Base-by-base conservation (phyloP, 2,888 invertebrate species). In the Dicyrtoma fusca region DNA sequence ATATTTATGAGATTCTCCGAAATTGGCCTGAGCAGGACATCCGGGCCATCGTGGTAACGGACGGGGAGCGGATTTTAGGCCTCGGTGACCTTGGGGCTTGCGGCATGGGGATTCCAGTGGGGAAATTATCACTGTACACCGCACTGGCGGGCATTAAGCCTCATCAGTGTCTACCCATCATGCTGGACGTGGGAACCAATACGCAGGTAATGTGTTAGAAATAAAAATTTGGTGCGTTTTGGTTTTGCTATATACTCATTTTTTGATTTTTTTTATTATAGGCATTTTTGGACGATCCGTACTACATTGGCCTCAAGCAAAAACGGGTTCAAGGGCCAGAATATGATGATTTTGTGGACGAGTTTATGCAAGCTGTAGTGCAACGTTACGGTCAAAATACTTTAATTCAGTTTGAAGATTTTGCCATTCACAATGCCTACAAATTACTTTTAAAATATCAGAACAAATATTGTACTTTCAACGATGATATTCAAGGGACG, bases 51-150 rank as follows among this genome's bases (percentile, higher is more conserved):
- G 96, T 96, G 11, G 97, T 98, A 53, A 99, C 99, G 0, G 99
- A 99, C 84, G 99, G 99, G n/a, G 98, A 99, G 84, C 88, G 99
- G 70, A 99, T 99, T 83, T 86, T 99, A 70, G 99, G 99, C 4
- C 87, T 99, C 66, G 99, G 99, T 2, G 99, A 99, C 85, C 87
- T 98, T 77, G 99, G 99, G 10, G 95, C 94, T 1, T 92, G 94
- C 83, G 99, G 99, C 42, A 99, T 99, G 97, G 99, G 98, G 55
- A 99, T 99, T 82, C 98, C 99, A 0, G 91, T 97, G 51, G 99
- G 99, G 76, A 99, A 99, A 86, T 86, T 99, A 78, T 89, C 97
- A 4, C 87, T 99, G 11, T 99, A 99, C 86, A 97, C 98, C 4
- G 98, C 97, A 0, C 87, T 99, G 72, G 98, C 95, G 25, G 97